Conservation (phyloP, 2,888 invertebrate species). For the Macrophya annulata region DNA sequence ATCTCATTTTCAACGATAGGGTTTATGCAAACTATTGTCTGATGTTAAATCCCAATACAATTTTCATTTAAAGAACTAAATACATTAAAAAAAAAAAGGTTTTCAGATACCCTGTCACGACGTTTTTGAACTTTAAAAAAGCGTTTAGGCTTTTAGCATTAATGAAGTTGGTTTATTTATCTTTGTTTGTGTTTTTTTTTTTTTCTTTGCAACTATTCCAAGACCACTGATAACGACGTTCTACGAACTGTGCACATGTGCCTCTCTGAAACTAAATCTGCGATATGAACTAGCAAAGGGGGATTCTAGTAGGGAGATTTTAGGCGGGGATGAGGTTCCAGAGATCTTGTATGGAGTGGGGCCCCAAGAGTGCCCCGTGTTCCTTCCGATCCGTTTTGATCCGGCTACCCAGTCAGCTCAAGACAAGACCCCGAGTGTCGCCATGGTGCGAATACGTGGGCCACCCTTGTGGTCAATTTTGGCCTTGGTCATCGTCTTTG, state of each 20-base stretch:
- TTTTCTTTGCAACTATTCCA: background rate
- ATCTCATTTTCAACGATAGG: background rate
- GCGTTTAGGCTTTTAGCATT: background rate
- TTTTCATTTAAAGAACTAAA: background rate
- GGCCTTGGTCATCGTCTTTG: constrained; percentile 64
- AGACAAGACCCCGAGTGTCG: constrained; percentile 64
- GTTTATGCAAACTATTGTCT: background rate
- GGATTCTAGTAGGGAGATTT: constrained; percentile 52
- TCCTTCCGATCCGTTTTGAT: constrained; percentile 42
- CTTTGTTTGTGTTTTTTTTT: background rate
- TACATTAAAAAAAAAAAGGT: background rate
- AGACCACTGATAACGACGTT: background rate
- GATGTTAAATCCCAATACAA: background rate
- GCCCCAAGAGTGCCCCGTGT: constrained; percentile 36
- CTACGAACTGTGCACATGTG: background rate
- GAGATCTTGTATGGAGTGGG: constrained; percentile 56
- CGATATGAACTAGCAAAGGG: constrained; percentile 43
- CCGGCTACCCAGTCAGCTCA: constrained; percentile 6
- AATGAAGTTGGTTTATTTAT: background rate
- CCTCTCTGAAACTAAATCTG: constrained; percentile 11
- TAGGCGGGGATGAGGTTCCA: constrained; percentile 45
- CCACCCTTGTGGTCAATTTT: constrained; percentile 60
- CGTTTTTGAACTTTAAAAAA: background rate
- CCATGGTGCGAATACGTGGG: constrained; percentile 64
- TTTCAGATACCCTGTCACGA: too few relatives aligned